phyloP scores from a whole-genome alignment of 2,113 vertebrate genomes.

The Perca flavescens region DNA sequence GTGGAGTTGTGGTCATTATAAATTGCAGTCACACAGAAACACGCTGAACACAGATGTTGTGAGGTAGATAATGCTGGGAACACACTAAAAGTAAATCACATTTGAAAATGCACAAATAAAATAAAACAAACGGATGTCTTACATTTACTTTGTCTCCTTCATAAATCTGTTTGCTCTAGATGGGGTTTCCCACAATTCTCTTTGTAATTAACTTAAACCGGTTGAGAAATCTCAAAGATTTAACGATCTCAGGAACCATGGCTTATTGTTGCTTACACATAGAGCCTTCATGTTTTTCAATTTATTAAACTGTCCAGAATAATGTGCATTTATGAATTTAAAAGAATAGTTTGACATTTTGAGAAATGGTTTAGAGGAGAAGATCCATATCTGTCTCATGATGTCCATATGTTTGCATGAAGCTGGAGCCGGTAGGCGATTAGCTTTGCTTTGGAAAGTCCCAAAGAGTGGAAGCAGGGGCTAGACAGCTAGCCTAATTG shows the following conservation, averaged over 20 bases:
- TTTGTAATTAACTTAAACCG: background rate
- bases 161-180: constrained; percentile 4
- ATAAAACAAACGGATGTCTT: too few species aligned
- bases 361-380: background rate
- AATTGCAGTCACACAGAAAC: constrained; percentile 34
- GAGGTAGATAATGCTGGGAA: constrained; percentile 51
- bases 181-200: constrained; percentile 4
- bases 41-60: constrained; percentile 54
- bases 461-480: background rate
- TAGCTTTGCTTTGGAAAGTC: constrained; percentile 4
- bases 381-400: background rate
- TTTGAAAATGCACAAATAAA: constrained; percentile 35
- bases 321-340: background rate
- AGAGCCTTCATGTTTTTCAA: background rate
- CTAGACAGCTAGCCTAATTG: background rate
- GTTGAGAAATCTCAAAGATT: background rate
- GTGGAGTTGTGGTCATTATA: constrained; percentile 45
- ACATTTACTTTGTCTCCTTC: constrained; percentile 9
- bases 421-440: background rate
- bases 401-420: background rate
- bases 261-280: background rate
- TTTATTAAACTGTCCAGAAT: background rate
- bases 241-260: background rate
- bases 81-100: constrained; percentile 43
- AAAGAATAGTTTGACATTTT: background rate